These are phyloP conservation scores for Mesitornis unicolor DNA, from an alignment of 2,113 vertebrate species.

Conservation along the genomic window DNA sequence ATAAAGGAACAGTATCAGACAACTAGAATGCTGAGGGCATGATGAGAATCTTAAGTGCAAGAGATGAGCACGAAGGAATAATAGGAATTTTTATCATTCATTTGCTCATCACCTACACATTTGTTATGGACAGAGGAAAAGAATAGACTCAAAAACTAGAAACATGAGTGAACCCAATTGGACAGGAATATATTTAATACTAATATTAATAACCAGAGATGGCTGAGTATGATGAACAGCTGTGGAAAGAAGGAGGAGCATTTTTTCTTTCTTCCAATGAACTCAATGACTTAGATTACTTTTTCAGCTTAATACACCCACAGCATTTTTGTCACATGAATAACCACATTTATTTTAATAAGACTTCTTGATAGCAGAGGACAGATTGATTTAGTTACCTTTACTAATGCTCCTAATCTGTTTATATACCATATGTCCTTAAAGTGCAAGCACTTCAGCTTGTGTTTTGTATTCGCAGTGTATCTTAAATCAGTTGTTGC, in stretches of 20 bases:
- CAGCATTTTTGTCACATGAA: slow-evolving; percentile 36
- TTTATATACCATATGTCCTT: background rate
- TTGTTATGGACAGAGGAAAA: slow-evolving; percentile 42
- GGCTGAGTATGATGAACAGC: slow-evolving; percentile 17
- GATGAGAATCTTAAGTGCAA: slow-evolving; percentile 58
- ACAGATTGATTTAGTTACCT: slow-evolving; percentile 30
- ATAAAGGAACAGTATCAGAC: slow-evolving; percentile 30
- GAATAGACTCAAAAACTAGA: slow-evolving; percentile 7
- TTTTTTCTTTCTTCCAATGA: slow-evolving; percentile 43
- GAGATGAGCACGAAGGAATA: slow-evolving; percentile 26
- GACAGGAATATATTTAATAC: slow-evolving; percentile 50
- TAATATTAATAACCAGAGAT: slow-evolving; percentile 31
- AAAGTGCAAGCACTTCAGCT: background rate
- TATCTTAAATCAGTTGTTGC: background rate
- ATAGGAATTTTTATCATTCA: slow-evolving; percentile 32
- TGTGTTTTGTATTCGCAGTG: background rate
- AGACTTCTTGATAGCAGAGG: slow-evolving; percentile 7
- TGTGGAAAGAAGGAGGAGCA: background rate
- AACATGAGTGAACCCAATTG: slow-evolving; percentile 19
- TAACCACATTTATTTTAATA: slow-evolving; percentile 64
- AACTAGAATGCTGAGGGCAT: slow-evolving; percentile 7
- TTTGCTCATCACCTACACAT: slow-evolving; percentile 20
- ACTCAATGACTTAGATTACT: slow-evolving; percentile 4
- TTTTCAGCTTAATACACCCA: background rate
- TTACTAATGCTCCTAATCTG: slow-evolving; percentile 15